Conservation (phyloP, 2,113 vertebrate genomes). For the Pseudorhombus dupliciocellatus region DNA sequence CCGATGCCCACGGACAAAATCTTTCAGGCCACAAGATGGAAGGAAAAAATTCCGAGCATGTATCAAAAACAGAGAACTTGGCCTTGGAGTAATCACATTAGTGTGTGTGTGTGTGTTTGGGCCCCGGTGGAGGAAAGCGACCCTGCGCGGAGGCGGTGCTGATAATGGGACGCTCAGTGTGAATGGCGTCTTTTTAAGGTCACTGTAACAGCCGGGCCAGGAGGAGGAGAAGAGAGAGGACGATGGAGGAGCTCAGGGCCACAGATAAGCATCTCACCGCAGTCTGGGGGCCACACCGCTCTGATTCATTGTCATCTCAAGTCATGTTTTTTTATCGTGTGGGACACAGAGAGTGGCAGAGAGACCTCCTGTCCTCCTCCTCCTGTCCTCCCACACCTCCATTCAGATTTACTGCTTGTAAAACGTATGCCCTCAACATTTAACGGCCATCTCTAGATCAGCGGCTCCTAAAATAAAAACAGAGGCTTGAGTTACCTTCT, state of each 20-base stretch:
- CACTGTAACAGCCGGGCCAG: constrained; percentile 56
- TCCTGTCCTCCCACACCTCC: constrained; percentile 38
- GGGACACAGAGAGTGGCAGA: constrained; percentile 33
- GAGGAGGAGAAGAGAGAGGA: constrained; percentile 27
- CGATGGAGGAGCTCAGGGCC: constrained; percentile 57
- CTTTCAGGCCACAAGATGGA: constrained; percentile 22
- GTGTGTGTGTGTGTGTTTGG: constrained; percentile 22
- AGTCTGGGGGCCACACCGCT: constrained; percentile 73
- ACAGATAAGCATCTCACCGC: constrained; percentile 80
- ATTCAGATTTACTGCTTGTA: constrained; percentile 69
- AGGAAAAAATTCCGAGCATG: not conserved
- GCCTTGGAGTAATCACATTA: constrained; percentile 30
- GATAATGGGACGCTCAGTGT: constrained; percentile 42
- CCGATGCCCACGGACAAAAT: constrained; percentile 32
- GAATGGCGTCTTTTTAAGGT: constrained; percentile 48
- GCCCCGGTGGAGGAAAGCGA: constrained; percentile 22
- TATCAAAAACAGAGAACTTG: constrained; percentile 33
- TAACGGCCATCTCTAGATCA: constrained; percentile 73
- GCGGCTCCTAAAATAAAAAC: constrained; percentile 77
- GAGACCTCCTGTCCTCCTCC: constrained; percentile 16
- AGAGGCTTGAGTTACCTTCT: constrained; percentile 56
- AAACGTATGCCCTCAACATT: constrained; percentile 75
- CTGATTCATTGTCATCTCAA: constrained; percentile 69
- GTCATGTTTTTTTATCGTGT: constrained; percentile 34
- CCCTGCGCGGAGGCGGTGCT: not conserved